Base-by-base conservation (phyloP, 1,140 invertebrate genomes). In the Laupala kohalensis region DNA sequence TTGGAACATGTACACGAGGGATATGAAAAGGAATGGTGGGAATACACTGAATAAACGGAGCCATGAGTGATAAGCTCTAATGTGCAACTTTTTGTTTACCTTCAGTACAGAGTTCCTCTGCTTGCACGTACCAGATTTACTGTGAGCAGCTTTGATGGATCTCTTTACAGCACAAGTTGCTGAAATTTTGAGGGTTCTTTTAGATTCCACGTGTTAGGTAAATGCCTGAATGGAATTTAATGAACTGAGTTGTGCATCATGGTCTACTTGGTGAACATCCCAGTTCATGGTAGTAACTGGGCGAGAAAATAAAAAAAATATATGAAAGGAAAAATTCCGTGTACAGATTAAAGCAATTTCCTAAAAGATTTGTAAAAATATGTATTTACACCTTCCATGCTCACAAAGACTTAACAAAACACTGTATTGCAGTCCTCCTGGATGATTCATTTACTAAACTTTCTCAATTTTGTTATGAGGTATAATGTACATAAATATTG, bases 11-110 rank as follows among this genome's bases (percentile, higher is more conserved):
- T 91, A 12, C 86, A 90, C 75, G 90, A 92, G 81, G 90, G 90
- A 12, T 90, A 90, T 78, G 89, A 91, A 74, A 89, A 88, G 76
- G 89, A 92, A 71, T 86, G 86, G 81, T 92, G 90, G 90, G 84
- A 86, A 63, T 87, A 85, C 76, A 84, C 76, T 23, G 79, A 81
- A 71, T 78, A 76, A 75, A 73, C 27, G 67, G 27, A 29, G 29
- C n/a, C n/a, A n/a, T 68, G 67, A 68, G 23, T 68, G 67, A 12
- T 9, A 23, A 23, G n/a, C 26, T 28, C 26, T 9, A 68, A 68
- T 29, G 23, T 27, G 28, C 62, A 28, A 26, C 27, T 25, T 71
- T 71, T 26, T 29, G 53, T 27, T 71, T 66, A 71, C 27, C 26
- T 71, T 63, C 69, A 27, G 27, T 28, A 28, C 25, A 28, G 66